Evolutionary conservation across 2,888 invertebrate species (phyloP).

Genomic region (Meghimatium bilineatum): DNA sequence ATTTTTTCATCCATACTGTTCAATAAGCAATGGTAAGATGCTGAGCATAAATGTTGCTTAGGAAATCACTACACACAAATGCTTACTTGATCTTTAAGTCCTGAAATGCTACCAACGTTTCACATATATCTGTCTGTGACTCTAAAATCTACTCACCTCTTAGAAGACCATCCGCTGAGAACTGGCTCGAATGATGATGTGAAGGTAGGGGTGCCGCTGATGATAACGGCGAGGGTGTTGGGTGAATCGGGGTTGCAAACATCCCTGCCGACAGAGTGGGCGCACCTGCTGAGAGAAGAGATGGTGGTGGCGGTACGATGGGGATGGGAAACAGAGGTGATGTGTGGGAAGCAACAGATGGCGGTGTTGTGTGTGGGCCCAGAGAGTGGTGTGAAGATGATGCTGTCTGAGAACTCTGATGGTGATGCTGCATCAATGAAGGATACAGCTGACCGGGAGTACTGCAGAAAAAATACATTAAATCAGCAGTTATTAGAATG

Average conservation of each 20-base stretch:
- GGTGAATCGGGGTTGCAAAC: constrained; percentile 69
- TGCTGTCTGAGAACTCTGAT: constrained; percentile 42
- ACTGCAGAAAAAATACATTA: constrained; percentile 8
- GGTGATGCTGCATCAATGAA: constrained; percentile 36
- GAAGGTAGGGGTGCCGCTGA: constrained; percentile 50
- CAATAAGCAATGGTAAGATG: no score
- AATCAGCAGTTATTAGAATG: no score
- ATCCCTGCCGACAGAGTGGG: constrained; percentile 57
- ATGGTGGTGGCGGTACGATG: constrained; percentile 49
- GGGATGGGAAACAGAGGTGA: constrained; percentile 52
- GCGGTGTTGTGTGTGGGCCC: constrained; percentile 33
- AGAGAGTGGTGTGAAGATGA: constrained; percentile 45
- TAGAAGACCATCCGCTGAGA: constrained; percentile 49
- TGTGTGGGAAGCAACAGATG: constrained; percentile 52
- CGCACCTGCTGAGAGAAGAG: constrained; percentile 51
- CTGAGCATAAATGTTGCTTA: no score
- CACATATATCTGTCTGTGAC: no score
- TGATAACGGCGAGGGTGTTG: constrained; percentile 60
- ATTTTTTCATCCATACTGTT: no score
- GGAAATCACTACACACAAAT: no score
- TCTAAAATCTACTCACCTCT: constrained; percentile 48
- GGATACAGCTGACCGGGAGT: constrained; percentile 24
- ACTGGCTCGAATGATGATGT: constrained; percentile 43
- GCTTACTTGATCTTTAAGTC: no score
- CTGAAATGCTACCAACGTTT: no score